Percentiles rank a stretch among this genome's conserved stretches.
Conservation (phyloP, 2,888 invertebrate genomes). For the Galeruca laticollis region DNA sequence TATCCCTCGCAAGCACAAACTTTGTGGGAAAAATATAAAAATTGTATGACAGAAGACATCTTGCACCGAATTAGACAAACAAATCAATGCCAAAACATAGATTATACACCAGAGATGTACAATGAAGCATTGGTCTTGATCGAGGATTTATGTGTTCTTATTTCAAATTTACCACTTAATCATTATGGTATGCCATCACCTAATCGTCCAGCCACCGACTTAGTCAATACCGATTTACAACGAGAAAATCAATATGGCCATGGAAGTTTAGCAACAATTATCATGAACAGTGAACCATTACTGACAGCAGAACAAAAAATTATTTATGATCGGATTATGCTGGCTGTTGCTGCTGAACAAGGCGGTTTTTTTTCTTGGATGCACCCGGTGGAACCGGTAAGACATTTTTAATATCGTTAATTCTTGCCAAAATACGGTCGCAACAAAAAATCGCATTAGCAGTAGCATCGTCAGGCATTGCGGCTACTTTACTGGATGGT, state of each 20-base stretch:
- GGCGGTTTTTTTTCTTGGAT: too few relatives aligned
- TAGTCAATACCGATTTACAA: neutral
- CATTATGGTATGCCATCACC: neutral
- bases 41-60: slow-evolving; percentile 3
- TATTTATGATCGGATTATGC: too few relatives aligned
- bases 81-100: neutral
- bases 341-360: too few relatives aligned
- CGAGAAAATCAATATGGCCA: neutral
- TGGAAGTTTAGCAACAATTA: too few relatives aligned
- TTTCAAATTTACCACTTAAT: neutral
- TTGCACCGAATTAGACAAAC: neutral
- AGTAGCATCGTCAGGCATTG: neutral
- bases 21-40: slow-evolving; percentile 4
- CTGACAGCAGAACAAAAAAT: too few relatives aligned
- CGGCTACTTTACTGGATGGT: neutral
- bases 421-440: too few relatives aligned
- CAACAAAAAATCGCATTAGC: too few relatives aligned
- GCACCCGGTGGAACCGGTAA: too few relatives aligned
- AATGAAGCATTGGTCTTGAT: neutral
- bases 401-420: too few relatives aligned
- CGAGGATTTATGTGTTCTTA: too few relatives aligned
- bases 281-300: too few relatives aligned
- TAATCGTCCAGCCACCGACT: neutral
- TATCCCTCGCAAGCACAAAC: neutral
- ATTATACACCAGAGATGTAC: neutral